Percentiles rank a stretch among this genome's conserved stretches.
Conservation (phyloP, 2,888 invertebrate species). For the Cordilura impudica region DNA sequence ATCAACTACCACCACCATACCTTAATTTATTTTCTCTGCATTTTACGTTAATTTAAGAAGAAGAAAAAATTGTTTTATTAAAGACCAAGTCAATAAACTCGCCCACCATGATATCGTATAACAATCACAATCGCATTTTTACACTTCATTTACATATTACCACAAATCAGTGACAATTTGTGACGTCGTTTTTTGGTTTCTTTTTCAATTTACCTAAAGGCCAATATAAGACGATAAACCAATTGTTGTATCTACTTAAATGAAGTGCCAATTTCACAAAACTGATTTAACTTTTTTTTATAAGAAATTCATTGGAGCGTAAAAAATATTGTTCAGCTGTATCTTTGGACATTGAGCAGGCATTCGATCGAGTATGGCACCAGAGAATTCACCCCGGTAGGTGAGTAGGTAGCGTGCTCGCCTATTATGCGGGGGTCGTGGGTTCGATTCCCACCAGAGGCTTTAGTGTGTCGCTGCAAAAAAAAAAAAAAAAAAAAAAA, state of each 20-base stretch:
- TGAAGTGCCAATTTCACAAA: too few species aligned
- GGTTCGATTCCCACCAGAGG: too few species aligned
- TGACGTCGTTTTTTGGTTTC: neutral
- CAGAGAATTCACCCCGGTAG: too few species aligned
- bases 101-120: constrained; percentile 45
- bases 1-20: constrained; percentile 11
- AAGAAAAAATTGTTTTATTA: neutral
- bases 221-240: constrained; percentile 20
- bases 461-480: too few species aligned
- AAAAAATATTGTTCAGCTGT: too few species aligned
- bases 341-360: too few species aligned
- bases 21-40: neutral
- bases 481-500: too few species aligned
- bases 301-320: too few species aligned
- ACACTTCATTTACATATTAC: constrained; percentile 43
- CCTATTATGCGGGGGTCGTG: too few species aligned
- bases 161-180: constrained; percentile 54
- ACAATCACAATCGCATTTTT: constrained; percentile 33
- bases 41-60: constrained; percentile 15
- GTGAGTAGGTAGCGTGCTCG: too few species aligned
- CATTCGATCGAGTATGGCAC: too few species aligned
- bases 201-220: neutral
- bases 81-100: constrained; percentile 48
- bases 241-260: constrained; percentile 32
- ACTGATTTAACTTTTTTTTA: too few species aligned